Conservation (phyloP, 2,113 vertebrate species). For the Osmerus eperlanus region DNA sequence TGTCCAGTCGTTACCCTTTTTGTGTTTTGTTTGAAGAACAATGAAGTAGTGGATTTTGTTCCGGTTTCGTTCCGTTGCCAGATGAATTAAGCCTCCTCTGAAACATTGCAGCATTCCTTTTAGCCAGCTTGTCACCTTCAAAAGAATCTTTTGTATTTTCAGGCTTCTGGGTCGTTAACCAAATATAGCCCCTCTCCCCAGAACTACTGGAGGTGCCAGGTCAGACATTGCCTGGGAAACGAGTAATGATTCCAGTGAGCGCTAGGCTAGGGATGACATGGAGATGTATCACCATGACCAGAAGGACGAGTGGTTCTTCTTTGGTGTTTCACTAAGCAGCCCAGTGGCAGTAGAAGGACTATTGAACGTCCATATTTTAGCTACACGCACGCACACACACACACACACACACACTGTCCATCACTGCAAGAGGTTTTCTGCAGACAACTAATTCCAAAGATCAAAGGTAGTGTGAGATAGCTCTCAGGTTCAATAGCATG, state of each 20-base stretch:
- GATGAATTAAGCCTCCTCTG: background rate
- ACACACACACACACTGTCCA: no score
- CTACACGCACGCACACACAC: background rate
- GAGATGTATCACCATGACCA: background rate
- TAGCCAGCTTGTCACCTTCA: background rate
- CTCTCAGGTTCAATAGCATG: no score
- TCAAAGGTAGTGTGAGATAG: no score
- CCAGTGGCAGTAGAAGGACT: background rate
- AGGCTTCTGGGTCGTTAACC: background rate
- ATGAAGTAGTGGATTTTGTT: background rate
- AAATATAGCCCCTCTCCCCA: background rate
- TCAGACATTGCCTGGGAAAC: background rate
- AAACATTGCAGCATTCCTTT: background rate
- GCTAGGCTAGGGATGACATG: background rate
- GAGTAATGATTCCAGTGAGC: background rate
- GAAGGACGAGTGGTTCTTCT: no score
- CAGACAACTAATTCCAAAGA: no score
- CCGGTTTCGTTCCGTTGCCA: background rate
- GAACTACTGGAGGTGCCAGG: background rate
- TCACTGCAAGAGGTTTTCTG: no score
- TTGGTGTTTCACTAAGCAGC: background rate
- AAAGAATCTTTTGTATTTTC: background rate
- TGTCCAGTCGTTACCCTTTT: background rate
- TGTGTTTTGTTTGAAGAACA: background rate
- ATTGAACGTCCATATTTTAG: background rate